phyloP scores from a whole-genome alignment of 2,113 vertebrate genomes.

The Ahaetulla prasina region DNA sequence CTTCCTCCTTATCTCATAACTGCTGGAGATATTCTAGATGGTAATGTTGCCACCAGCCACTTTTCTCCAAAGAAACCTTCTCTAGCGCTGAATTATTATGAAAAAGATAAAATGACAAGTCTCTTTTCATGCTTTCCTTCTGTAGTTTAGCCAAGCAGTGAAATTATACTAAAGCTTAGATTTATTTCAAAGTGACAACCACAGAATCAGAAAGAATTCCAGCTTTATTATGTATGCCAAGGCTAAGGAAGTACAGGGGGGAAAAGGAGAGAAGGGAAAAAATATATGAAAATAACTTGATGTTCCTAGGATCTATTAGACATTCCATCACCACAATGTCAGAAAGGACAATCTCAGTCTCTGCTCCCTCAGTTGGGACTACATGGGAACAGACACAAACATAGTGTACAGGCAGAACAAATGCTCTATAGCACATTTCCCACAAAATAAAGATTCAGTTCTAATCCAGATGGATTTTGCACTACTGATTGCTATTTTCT shows the following conservation, averaged over 20 bases:
- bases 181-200: background rate
- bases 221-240: background rate
- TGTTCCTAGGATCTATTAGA: background rate
- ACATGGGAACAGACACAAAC: background rate
- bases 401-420: background rate
- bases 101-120: background rate
- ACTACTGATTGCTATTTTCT: background rate
- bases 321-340: background rate
- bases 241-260: background rate
- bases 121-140: background rate
- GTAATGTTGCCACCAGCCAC: background rate
- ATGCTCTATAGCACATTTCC: background rate
- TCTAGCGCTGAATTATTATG: background rate
- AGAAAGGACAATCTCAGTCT: background rate
- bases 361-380: background rate
- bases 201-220: background rate
- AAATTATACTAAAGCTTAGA: background rate
- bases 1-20: background rate
- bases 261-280: background rate
- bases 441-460: background rate
- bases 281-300: background rate
- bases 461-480: background rate
- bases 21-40: background rate
- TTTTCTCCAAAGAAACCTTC: background rate
- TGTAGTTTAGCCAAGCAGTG: background rate